Evolutionary conservation across 64 coral and sea anemone species (phyloP).

Genomic region (Cladopsammia gracilis): DNA sequence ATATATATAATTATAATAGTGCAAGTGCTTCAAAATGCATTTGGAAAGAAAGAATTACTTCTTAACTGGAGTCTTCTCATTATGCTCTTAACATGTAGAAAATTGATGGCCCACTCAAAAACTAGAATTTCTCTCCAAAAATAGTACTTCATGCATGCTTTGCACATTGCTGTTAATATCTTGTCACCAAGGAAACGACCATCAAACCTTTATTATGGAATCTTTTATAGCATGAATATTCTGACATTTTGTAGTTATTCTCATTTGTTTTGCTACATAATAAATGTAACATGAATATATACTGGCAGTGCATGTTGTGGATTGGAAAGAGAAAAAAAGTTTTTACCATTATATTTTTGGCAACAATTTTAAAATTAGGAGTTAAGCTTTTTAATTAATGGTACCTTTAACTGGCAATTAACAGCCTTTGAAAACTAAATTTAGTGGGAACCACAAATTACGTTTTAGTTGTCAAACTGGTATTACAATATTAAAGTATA

Average conservation of each 20-base stretch:
- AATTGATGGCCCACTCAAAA: slow-evolving; percentile 10
- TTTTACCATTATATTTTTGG: not conserved
- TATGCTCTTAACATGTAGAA: slow-evolving; percentile 19
- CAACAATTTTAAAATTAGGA: not conserved
- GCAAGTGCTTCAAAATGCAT: not conserved
- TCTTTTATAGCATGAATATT: not conserved
- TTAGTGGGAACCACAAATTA: too few relatives aligned
- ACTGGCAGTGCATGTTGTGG: not conserved
- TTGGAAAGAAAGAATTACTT: not conserved
- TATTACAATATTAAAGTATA: too few relatives aligned
- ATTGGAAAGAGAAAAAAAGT: not conserved
- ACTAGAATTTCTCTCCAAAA: not conserved
- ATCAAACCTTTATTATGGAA: not conserved
- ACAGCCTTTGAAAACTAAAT: too few relatives aligned
- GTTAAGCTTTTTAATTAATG: too few relatives aligned
- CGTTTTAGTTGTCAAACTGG: too few relatives aligned
- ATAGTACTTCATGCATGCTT: not conserved
- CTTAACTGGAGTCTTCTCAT: not conserved
- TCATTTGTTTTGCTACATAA: too few relatives aligned
- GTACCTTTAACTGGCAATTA: too few relatives aligned
- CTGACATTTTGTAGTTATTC: too few relatives aligned
- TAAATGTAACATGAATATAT: too few relatives aligned
- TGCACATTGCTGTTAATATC: not conserved
- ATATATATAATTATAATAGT: too few relatives aligned
- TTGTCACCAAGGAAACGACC: slow-evolving; percentile 36